Conservation (phyloP, 2,888 invertebrate genomes). For the Zhuqinia jingwanae region DNA sequence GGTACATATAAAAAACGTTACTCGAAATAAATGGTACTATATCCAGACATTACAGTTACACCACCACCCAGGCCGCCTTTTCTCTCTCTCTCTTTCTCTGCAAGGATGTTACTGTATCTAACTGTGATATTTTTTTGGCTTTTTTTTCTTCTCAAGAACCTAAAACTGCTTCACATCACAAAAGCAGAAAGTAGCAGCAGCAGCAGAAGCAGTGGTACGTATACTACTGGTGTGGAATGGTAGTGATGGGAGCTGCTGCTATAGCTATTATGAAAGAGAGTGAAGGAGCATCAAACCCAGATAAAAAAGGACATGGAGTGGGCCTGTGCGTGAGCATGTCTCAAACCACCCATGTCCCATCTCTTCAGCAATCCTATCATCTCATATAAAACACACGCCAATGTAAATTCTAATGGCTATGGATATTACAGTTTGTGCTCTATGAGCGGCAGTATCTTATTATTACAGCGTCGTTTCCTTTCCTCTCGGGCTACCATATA, state of each 20-base stretch:
- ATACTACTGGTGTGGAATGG: constrained; percentile 5
- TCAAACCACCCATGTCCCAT: constrained; percentile 61
- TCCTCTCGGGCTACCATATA: constrained; percentile 25
- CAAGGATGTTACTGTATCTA: not conserved
- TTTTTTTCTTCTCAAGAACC: not conserved
- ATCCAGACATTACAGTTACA: constrained; percentile 40
- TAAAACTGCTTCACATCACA: not conserved
- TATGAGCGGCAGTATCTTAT: constrained; percentile 50
- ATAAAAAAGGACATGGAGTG: constrained; percentile 58
- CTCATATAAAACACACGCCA: constrained; percentile 47
- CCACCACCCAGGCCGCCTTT: not conserved
- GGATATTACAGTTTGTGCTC: constrained; percentile 67
- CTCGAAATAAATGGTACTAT: constrained; percentile 28
- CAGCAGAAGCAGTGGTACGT: too few relatives aligned
- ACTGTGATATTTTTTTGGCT: not conserved
- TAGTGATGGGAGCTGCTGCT: not conserved
- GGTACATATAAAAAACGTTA: constrained; percentile 39
- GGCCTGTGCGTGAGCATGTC: constrained; percentile 63
- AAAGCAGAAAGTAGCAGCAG: not conserved
- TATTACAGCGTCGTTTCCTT: constrained; percentile 51
- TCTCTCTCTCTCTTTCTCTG: not conserved
- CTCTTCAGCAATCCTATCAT: constrained; percentile 63
- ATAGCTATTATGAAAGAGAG: not conserved
- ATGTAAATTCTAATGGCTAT: constrained; percentile 75
- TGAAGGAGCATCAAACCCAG: constrained; percentile 16